Percentiles rank a stretch among this genome's conserved stretches.
Conservation (phyloP, 2,113 vertebrate species). For the Oryzias woworae region DNA sequence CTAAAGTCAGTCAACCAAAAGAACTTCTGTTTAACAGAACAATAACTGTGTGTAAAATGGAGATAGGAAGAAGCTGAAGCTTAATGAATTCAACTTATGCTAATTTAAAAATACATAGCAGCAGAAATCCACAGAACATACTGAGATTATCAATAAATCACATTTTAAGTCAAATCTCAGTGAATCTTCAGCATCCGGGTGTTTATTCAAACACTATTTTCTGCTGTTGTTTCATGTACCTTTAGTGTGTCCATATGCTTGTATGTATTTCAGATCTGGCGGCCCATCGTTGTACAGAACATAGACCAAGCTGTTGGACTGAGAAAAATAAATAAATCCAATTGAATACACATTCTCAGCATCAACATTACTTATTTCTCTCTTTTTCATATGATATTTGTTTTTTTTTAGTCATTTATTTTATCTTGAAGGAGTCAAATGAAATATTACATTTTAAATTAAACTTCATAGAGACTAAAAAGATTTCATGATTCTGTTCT, state of each 20-base stretch:
- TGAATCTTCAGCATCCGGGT: too few relatives aligned
- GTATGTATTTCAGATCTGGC: slow-evolving; percentile 61
- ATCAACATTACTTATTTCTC: background rate
- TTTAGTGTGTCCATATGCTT: slow-evolving; percentile 87
- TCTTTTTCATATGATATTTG: background rate
- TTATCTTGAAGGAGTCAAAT: background rate
- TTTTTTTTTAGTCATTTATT: background rate
- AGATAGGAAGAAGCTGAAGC: too few relatives aligned
- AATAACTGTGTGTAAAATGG: too few relatives aligned
- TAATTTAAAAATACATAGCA: too few relatives aligned
- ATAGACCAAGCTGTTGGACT: slow-evolving; percentile 80
- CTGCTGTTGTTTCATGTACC: slow-evolving; percentile 66
- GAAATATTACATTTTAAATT: background rate
- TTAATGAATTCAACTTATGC: too few relatives aligned
- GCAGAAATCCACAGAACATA: too few relatives aligned
- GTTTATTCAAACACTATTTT: background rate
- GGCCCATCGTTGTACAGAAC: slow-evolving; percentile 90
- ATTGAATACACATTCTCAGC: background rate
- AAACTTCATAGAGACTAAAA: too few relatives aligned
- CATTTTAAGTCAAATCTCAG: too few relatives aligned
- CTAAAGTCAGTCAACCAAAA: too few relatives aligned
- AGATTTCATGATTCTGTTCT: too few relatives aligned
- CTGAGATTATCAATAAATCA: too few relatives aligned
- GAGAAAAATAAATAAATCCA: slow-evolving; percentile 9
- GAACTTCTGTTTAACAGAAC: too few relatives aligned